Percentiles rank a stretch among this genome's conserved stretches.
phyloP scores from a whole-genome alignment of 2,888 invertebrate species.

The Cremastinae sp. region DNA sequence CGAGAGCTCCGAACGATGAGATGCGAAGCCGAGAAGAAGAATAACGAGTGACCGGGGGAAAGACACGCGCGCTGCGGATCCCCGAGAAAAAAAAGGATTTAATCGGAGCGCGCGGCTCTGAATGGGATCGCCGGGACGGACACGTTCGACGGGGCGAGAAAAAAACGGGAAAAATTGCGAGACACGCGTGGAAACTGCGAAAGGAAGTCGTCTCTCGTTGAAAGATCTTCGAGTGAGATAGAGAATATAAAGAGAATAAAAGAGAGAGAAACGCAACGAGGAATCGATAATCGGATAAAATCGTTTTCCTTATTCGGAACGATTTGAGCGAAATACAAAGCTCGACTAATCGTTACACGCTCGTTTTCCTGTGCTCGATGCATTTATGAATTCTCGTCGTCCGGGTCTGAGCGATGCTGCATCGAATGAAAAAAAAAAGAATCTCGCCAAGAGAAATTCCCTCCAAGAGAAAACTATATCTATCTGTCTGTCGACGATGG shows the following conservation, averaged over 20 bases:
- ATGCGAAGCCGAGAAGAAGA: slow-evolving; percentile 35
- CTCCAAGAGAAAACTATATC: neutral
- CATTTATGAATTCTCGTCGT: neutral
- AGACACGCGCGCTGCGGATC: neutral
- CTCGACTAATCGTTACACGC: slow-evolving; percentile 54
- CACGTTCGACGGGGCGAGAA: slow-evolving; percentile 6
- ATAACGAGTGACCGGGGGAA: slow-evolving; percentile 14
- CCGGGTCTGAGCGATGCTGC: slow-evolving; percentile 2
- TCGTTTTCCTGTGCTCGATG: slow-evolving; percentile 24
- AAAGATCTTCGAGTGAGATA: neutral
- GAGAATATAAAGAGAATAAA: neutral
- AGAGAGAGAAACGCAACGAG: slow-evolving; percentile 16
- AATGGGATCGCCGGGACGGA: neutral
- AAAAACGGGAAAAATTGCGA: slow-evolving; percentile 30
- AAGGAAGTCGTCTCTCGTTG: neutral
- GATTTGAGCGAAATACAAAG: slow-evolving; percentile 51
- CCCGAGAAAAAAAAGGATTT: neutral
- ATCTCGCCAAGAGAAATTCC: slow-evolving; percentile 9
- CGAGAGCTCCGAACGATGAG: slow-evolving; percentile 9
- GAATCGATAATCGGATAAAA: slow-evolving; percentile 45
- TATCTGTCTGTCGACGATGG: neutral
- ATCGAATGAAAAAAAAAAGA: slow-evolving; percentile 19
- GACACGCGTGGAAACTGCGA: slow-evolving; percentile 5
- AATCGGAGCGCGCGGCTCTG: slow-evolving; percentile 6
- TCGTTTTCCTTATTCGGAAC: slow-evolving; percentile 43